Evolutionary conservation across 1,140 invertebrate genomes (phyloP), one percentile per base, ranked within the genome.

Genomic region (Drosophila nigrodunni): DNA sequence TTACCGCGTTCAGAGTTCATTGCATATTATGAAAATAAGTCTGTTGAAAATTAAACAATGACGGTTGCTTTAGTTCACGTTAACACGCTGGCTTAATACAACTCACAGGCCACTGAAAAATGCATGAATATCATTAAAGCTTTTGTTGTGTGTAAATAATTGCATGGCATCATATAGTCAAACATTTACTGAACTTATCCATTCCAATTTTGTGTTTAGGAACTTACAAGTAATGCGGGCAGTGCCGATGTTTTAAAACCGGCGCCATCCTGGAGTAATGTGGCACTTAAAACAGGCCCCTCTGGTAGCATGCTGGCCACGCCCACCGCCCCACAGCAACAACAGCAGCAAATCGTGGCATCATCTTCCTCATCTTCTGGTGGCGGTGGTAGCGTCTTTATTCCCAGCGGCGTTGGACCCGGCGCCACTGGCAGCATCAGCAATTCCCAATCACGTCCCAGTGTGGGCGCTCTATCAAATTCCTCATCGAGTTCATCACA

Each of bases 191-290:
- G 7, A 54, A 35, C 15, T 7, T 37, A 5, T 11, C 8, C 11
- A 7, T 4, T 2, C 7, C 9, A 7, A 30, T 69, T 11, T 13
- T 30, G 39, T 52, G 47, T 46, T 0, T 68, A 88, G 83, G 83
- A 88, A 64, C 85, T 88, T 6, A 81, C 62, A 9, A 70, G 67
- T 44, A 75, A 30, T 41, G 58, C 78, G 37, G 90, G 85, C 7
- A 60, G 77, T 34, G 54, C 82, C 8, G 91, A 92, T 58, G 64
- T 92, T 47, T 60, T 92, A 50, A 92, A 92, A 70, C 82, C 88
- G 0, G 92, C 92, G 25, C 92, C 92, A 13, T 92, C 92, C 1
- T 92, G 92, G 92, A 90, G 82, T 52, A 92, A 92, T 74, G 88
- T 92, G 57, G 88, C 92, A 13, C 64, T 90, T 21, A 91, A 89